Evolutionary conservation across 2,888 invertebrate species (phyloP).

Genomic region (Saturnia japonica): DNA sequence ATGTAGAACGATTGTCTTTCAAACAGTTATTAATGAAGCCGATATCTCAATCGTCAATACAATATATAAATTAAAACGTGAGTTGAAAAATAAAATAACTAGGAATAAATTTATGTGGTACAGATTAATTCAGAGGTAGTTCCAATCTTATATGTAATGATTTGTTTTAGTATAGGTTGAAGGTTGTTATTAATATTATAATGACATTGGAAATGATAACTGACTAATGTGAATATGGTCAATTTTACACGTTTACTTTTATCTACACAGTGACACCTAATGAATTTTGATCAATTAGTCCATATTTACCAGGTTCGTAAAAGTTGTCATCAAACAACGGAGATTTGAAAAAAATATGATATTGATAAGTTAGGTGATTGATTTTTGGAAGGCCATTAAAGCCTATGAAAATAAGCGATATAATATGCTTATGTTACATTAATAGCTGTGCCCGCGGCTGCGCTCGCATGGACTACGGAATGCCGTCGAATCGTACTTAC

Average conservation of each 20-base stretch:
- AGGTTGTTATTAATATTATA: too few relatives aligned
- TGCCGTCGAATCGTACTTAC: too few relatives aligned
- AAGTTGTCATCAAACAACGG: not conserved
- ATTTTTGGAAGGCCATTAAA: not conserved
- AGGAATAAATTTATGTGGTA: not conserved
- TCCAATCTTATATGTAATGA: not conserved
- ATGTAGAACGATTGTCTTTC: slow-evolving; percentile 55
- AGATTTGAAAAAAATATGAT: not conserved
- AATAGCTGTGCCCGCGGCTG: too few relatives aligned
- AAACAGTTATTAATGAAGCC: slow-evolving; percentile 52
- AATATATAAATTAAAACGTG: slow-evolving; percentile 45
- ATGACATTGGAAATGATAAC: too few relatives aligned
- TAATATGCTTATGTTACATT: not conserved
- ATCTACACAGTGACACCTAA: too few relatives aligned
- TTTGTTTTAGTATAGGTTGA: too few relatives aligned
- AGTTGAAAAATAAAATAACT: slow-evolving; percentile 36
- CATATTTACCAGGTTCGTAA: not conserved
- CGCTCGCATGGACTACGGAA: too few relatives aligned
- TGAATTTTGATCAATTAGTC: not conserved
- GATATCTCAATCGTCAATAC: slow-evolving; percentile 43
- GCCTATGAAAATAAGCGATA: not conserved
- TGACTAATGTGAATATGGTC: too few relatives aligned
- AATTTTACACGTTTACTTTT: too few relatives aligned
- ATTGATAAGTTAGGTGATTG: not conserved
- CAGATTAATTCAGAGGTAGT: not conserved